A percentile compares a stretch with the other conserved stretches of the same genome.
These are phyloP conservation scores for Mustela erminea DNA, from an alignment of 2,797 vertebrate species.

Conservation along the genomic window DNA sequence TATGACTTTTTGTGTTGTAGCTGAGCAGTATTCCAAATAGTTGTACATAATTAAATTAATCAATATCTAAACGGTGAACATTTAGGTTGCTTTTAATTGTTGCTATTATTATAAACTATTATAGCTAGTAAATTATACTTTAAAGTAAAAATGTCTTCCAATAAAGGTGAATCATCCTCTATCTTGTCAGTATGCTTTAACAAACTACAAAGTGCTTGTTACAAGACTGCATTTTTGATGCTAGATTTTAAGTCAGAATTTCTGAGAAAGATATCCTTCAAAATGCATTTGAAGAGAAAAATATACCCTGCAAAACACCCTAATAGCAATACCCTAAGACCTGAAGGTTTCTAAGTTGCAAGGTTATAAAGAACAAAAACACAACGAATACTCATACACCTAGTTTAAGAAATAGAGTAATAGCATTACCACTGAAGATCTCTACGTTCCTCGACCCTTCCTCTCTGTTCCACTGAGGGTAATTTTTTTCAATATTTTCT, in stretches of 20 bases:
- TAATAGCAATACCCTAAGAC: neutral
- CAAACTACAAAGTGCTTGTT: neutral
- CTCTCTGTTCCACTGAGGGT: neutral
- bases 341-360: constrained; percentile 2
- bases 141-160: constrained; percentile 22
- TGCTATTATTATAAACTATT: constrained; percentile 5
- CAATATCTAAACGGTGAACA: constrained; percentile 35
- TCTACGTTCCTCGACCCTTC: neutral
- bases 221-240: constrained; percentile 42
- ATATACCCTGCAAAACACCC: neutral
- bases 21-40: neutral
- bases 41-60: neutral
- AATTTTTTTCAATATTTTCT: constrained; percentile 16
- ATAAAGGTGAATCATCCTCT: neutral
- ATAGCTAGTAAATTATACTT: neutral
- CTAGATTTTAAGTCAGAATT: constrained; percentile 43
- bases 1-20: constrained; percentile 21
- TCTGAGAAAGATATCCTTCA: neutral
- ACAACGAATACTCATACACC: neutral
- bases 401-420: neutral
- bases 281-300: constrained; percentile 51
- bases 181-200: constrained; percentile 35
- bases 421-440: neutral
- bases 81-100: constrained; percentile 8
- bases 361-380: constrained; percentile 8